A percentile compares a stretch with the other conserved stretches of the same genome.
Evolutionary conservation across 1,140 invertebrate species (phyloP).

Genomic region (Hesperophylax magnus): DNA sequence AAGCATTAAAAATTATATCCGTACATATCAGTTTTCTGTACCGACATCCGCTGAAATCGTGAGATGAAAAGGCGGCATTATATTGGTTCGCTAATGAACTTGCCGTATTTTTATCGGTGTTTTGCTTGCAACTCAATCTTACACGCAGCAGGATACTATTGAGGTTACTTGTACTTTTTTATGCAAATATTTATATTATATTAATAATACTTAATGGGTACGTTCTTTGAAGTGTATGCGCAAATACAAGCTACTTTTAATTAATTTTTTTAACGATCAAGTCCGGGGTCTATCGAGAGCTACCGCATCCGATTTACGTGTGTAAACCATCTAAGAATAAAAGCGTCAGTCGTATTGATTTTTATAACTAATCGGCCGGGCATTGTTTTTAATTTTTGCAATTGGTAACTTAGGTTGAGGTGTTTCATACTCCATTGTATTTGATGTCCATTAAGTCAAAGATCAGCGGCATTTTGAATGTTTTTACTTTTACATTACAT

Average conservation of each 20-base stretch:
- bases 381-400: too few species aligned
- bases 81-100: slow-evolving; percentile 8
- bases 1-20: slow-evolving; percentile 19
- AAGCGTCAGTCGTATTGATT: background rate
- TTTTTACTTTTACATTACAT: too few species aligned
- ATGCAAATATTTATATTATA: background rate
- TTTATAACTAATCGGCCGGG: background rate
- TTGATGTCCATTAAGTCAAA: too few species aligned
- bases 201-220: background rate
- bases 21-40: slow-evolving; percentile 10
- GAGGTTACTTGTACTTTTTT: background rate
- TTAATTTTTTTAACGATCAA: background rate
- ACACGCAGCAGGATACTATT: slow-evolving; percentile 16
- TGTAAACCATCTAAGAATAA: background rate
- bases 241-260: background rate
- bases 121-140: background rate
- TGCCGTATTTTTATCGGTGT: background rate
- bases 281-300: background rate
- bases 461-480: too few species aligned
- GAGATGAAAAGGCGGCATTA: slow-evolving; percentile 8
- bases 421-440: too few species aligned
- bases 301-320: background rate
- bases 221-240: background rate
- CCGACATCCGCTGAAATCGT: slow-evolving; percentile 3
- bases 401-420: too few species aligned